Conservation (phyloP, 1,140 invertebrate species). For the Pemphigus obesinymphae region DNA sequence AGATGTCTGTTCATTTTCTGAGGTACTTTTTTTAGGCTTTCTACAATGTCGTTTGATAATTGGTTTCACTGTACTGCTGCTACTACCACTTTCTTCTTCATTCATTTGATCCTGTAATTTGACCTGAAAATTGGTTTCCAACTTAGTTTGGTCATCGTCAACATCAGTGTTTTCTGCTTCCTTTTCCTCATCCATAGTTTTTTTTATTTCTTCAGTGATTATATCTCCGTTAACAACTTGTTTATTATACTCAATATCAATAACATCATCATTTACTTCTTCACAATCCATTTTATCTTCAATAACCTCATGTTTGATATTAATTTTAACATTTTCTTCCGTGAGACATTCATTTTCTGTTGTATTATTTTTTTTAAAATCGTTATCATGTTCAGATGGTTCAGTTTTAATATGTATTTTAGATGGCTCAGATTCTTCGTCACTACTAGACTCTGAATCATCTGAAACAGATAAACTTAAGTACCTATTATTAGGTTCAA, state of each 20-base stretch:
- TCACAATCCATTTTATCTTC: background rate
- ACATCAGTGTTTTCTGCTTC: background rate
- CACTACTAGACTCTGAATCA: conserved; percentile 18
- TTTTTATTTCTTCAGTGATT: background rate
- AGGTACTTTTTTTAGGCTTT: background rate
- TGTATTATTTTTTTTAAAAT: background rate
- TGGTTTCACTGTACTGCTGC: background rate
- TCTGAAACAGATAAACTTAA: background rate
- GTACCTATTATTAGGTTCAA: background rate
- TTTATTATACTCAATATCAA: background rate
- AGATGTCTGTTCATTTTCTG: background rate
- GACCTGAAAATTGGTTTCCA: background rate
- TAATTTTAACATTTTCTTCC: background rate
- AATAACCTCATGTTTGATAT: conserved; percentile 11
- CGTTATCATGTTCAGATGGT: background rate
- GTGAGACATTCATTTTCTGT: background rate
- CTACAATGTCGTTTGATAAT: background rate
- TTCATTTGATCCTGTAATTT: background rate
- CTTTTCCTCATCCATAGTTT: background rate
- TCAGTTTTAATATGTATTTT: conserved; percentile 11
- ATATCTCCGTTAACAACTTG: background rate
- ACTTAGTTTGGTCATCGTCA: background rate
- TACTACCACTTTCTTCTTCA: background rate
- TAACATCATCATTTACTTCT: background rate
- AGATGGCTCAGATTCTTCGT: background rate